Evolutionary conservation across 2,888 invertebrate species (phyloP).

Genomic region (Incurvaria masculella): DNA sequence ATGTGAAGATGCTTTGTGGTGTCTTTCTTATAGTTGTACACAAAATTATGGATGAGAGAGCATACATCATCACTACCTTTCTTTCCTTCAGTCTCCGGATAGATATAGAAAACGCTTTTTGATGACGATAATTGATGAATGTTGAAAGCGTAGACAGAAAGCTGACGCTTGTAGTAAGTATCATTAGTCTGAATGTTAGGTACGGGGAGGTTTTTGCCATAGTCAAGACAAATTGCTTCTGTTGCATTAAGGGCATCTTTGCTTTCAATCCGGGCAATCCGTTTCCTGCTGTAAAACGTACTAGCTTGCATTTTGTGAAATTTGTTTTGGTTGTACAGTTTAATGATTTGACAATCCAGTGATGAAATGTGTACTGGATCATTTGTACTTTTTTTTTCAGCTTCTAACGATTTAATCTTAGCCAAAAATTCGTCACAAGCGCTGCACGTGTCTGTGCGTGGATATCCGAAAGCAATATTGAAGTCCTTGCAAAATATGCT

Average conservation of each 20-base stretch:
- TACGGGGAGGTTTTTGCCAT: slow-evolving; percentile 14
- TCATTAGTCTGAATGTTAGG: slow-evolving; percentile 14
- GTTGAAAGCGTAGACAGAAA: slow-evolving; percentile 18
- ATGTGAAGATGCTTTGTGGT: slow-evolving; percentile 13
- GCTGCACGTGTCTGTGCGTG: slow-evolving; percentile 19
- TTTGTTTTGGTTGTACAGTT: too few species aligned
- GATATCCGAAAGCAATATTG: slow-evolving; percentile 21
- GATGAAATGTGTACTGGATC: too few species aligned
- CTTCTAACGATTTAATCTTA: slow-evolving; percentile 10
- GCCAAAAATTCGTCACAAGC: slow-evolving; percentile 17
- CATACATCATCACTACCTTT: slow-evolving; percentile 20
- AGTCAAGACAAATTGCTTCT: slow-evolving; percentile 16
- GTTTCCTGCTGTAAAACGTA: too few species aligned
- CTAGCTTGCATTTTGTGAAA: too few species aligned
- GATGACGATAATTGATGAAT: slow-evolving; percentile 17
- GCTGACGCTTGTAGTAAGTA: slow-evolving; percentile 17
- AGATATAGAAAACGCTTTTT: slow-evolving; percentile 18
- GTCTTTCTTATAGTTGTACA: slow-evolving; percentile 11
- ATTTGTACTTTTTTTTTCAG: too few species aligned
- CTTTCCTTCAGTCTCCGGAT: slow-evolving; percentile 18
- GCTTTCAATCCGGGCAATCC: too few species aligned
- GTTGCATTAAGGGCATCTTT: too few species aligned
- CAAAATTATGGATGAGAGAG: slow-evolving; percentile 19
- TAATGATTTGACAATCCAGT: too few species aligned
- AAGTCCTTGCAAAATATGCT: slow-evolving; percentile 11